Evolutionary conservation across 1,140 invertebrate species (phyloP).

Genomic region (Diploscapter pachys): DNA sequence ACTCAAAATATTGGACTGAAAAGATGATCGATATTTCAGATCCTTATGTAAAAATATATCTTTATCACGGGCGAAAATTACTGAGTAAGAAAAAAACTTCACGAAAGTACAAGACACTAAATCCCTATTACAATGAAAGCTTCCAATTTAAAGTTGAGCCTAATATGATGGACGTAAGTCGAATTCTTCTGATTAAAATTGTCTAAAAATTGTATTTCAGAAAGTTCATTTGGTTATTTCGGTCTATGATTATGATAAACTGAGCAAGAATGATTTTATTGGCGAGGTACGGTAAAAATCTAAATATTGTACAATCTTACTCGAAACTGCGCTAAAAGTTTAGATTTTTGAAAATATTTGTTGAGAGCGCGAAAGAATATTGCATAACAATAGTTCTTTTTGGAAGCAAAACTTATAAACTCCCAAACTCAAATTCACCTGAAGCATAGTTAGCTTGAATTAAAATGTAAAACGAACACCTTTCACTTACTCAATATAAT

Average conservation of each 20-base stretch:
- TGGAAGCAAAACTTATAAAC: too few species aligned
- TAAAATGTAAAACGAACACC: too few species aligned
- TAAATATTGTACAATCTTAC: conserved; percentile 19
- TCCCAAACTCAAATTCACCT: too few species aligned
- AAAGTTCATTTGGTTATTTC: conserved; percentile 53
- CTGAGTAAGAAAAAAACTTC: conserved; percentile 68
- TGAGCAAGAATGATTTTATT: conserved; percentile 59
- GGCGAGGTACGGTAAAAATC: conserved; percentile 36
- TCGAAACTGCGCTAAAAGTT: neutral
- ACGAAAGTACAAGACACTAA: conserved; percentile 65
- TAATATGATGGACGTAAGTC: conserved; percentile 71
- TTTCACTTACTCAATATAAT: too few species aligned
- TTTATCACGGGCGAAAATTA: conserved; percentile 66
- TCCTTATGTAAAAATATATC: conserved; percentile 67
- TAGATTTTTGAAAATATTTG: too few species aligned
- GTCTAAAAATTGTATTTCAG: conserved; percentile 34
- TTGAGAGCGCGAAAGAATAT: too few species aligned
- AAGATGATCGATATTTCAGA: conserved; percentile 60
- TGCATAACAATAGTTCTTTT: too few species aligned
- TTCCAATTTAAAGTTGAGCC: conserved; percentile 68
- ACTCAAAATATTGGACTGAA: neutral
- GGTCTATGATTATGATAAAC: conserved; percentile 59
- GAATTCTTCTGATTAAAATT: too few species aligned
- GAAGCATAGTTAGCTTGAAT: neutral
- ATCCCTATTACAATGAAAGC: conserved; percentile 68